These are phyloP conservation scores for Leptoteleia sp. DNA, from an alignment of 1,140 invertebrate genomes.

Conservation along the genomic window DNA sequence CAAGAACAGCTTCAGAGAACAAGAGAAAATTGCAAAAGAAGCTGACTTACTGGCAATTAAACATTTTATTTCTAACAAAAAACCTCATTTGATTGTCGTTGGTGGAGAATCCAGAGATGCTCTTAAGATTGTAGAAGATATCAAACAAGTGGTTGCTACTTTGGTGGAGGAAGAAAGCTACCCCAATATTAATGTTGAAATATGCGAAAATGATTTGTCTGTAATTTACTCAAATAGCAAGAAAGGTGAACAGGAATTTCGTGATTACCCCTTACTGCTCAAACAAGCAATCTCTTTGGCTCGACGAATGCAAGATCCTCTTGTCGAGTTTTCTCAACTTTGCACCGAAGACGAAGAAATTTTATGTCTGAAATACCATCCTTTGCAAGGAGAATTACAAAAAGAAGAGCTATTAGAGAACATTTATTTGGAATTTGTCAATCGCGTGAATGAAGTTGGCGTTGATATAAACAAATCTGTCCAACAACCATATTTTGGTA, in stretches of 20 bases:
- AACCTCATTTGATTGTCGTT: slow-evolving; percentile 96
- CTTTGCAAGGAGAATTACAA: slow-evolving; percentile 85
- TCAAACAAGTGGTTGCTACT: slow-evolving; percentile 88
- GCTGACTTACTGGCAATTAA: slow-evolving; percentile 90
- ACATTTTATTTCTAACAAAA: slow-evolving; percentile 93
- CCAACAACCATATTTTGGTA: slow-evolving; percentile 91
- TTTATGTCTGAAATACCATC: slow-evolving; percentile 92
- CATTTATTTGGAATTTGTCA: slow-evolving; percentile 95
- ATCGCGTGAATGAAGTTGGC: slow-evolving; percentile 98
- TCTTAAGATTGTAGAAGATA: slow-evolving; percentile 91
- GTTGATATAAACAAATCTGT: slow-evolving; percentile 98
- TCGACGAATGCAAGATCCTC: slow-evolving; percentile 95
- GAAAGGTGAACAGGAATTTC: slow-evolving; percentile 92
- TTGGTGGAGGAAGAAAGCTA: slow-evolving; percentile 93
- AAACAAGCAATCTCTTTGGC: slow-evolving; percentile 96
- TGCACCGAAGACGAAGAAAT: slow-evolving; percentile 98
- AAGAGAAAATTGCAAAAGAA: slow-evolving; percentile 89
- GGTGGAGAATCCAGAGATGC: slow-evolving; percentile 95
- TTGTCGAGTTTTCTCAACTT: slow-evolving; percentile 97
- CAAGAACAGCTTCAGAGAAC: slow-evolving; percentile 87
- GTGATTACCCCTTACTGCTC: slow-evolving; percentile 93
- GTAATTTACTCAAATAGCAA: slow-evolving; percentile 95
- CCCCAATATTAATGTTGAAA: slow-evolving; percentile 92
- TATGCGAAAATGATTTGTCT: slow-evolving; percentile 95
- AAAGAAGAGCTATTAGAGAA: slow-evolving; percentile 93